phyloP scores from a whole-genome alignment of 1,140 invertebrate genomes.

The Euwallacea fornicatus region DNA sequence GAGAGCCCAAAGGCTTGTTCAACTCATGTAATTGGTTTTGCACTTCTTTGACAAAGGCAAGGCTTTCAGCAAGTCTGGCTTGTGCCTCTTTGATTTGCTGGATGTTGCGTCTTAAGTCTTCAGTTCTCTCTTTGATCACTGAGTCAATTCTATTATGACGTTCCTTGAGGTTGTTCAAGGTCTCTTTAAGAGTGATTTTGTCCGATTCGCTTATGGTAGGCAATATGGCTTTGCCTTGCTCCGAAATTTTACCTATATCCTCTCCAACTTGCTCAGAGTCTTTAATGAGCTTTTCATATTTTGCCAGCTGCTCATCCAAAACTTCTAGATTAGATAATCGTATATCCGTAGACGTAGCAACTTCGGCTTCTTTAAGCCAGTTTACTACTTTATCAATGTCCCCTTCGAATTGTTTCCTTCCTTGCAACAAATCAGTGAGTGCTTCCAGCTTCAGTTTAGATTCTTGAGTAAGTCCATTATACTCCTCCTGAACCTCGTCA shows the following conservation, averaged over 20 bases:
- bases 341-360: constrained; percentile 77
- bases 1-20: constrained; percentile 81
- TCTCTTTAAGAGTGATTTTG: constrained; percentile 76
- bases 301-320: constrained; percentile 80
- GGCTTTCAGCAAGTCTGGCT: constrained; percentile 73
- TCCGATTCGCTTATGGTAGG: constrained; percentile 83
- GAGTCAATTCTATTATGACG: constrained; percentile 71
- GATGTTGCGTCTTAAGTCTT: constrained; percentile 71
- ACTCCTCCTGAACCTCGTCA: constrained; percentile 68
- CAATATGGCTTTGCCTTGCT: constrained; percentile 78
- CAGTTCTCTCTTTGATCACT: constrained; percentile 74
- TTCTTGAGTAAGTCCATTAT: constrained; percentile 69
- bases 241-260: constrained; percentile 71
- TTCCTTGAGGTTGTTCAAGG: constrained; percentile 75
- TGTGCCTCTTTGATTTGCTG: constrained; percentile 78
- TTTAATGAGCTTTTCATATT: constrained; percentile 78
- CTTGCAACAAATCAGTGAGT: constrained; percentile 71
- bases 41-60: constrained; percentile 77
- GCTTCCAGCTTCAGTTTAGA: constrained; percentile 72
- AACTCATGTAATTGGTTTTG: constrained; percentile 81
- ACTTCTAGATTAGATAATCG: constrained; percentile 75
- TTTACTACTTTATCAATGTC: constrained; percentile 77
- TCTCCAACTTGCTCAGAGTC: constrained; percentile 72
- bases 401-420: constrained; percentile 77
- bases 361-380: constrained; percentile 87